phyloP scores from a whole-genome alignment of 2,797 vertebrate genomes.

The Cossypha dichroa region DNA sequence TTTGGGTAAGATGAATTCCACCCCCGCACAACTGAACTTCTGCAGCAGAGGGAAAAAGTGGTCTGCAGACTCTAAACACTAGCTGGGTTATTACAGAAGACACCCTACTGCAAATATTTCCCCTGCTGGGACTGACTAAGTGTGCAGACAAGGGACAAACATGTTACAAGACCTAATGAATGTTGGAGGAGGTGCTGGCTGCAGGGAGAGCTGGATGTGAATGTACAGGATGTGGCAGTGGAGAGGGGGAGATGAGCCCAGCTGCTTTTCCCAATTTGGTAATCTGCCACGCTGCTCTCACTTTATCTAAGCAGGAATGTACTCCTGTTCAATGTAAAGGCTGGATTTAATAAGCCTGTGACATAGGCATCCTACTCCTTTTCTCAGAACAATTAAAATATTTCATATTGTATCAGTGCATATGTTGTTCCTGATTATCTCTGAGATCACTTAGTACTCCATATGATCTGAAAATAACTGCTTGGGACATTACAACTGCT shows the following conservation, averaged over 20 bases:
- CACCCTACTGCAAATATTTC: neutral
- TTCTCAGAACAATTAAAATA: slow-evolving; percentile 33
- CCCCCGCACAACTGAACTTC: neutral
- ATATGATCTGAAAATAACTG: neutral
- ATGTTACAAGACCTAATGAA: neutral
- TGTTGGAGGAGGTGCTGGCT: neutral
- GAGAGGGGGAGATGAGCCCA: neutral
- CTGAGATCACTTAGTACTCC: neutral
- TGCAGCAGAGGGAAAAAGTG: neutral
- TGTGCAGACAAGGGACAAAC: neutral
- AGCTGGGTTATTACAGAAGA: neutral
- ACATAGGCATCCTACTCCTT: neutral
- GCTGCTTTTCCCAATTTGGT: neutral
- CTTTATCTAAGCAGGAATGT: neutral
- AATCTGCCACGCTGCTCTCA: neutral
- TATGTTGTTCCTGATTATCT: neutral
- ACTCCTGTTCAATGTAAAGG: neutral
- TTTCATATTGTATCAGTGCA: neutral
- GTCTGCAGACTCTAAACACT: neutral
- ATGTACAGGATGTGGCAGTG: neutral
- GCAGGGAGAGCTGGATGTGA: neutral
- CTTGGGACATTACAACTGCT: neutral
- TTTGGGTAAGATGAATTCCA: slow-evolving; percentile 15
- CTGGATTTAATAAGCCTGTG: neutral
- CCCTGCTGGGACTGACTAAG: neutral